Evolutionary conservation across 2,888 invertebrate genomes (phyloP).

Genomic region (Pristionchus exspectatus): DNA sequence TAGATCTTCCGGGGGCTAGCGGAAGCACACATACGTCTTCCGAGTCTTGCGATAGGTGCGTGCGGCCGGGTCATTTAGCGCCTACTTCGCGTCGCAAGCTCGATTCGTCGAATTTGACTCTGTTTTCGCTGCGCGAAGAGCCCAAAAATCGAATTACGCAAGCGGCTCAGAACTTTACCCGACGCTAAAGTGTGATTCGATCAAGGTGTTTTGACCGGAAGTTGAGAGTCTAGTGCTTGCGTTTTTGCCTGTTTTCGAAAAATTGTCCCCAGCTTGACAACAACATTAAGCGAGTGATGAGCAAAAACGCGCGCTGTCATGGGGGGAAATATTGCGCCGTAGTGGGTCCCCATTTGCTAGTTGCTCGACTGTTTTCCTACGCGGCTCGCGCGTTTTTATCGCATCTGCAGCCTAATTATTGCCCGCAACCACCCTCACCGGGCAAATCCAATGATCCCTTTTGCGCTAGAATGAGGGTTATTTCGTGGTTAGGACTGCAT

Average conservation of each 20-base stretch:
- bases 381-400: background rate
- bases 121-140: background rate
- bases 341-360: background rate
- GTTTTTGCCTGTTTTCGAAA: background rate
- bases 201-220: background rate
- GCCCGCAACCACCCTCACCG: background rate
- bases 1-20: background rate
- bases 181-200: background rate
- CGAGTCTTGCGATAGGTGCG: background rate
- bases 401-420: slow-evolving; percentile 5
- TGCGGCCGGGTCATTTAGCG: background rate
- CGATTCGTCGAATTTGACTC: background rate
- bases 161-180: background rate
- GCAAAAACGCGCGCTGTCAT: background rate
- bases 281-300: background rate
- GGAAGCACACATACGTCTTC: background rate
- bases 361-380: background rate
- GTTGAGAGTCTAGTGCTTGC: background rate
- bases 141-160: background rate
- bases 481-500: too few species aligned
- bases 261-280: background rate
- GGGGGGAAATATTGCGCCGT: background rate
- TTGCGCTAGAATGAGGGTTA: background rate
- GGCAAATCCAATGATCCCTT: background rate
- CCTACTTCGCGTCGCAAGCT: too few species aligned